Evolutionary conservation across 2,797 vertebrate genomes (phyloP), one percentile per base, ranked within the genome.

Genomic region (Helarctos malayanus): DNA sequence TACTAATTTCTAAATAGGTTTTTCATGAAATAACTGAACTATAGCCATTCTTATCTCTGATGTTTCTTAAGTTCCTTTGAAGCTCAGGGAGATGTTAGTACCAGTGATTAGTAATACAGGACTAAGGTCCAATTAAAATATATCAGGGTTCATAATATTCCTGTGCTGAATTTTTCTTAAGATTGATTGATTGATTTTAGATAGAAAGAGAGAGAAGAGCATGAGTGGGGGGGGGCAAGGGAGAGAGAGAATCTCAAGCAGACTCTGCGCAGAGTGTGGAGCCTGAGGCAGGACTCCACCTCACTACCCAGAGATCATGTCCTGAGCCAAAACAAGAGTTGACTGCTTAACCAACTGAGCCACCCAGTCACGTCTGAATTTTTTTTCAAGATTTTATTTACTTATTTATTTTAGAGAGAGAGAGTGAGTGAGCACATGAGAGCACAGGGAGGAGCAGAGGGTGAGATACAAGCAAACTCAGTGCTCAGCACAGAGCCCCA

Each of bases 21-120:
- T 25, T 85, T 89, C 29, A 76, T 56, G 88, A 84, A 91, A 65
- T 96, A 91, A 92, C 41, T 80, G 7, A 32, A 57, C 18, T 90
- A 35, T 68, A 59, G 16, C 56, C 21, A 90, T 91, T 92, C 76
- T 79, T 87, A 63, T 61, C 15, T 15, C 19, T 63, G 75, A 59
- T 75, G 45, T 86, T 93, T 94, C 54, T 25, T 76, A 41, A 71
- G 14, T 85, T 93, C 8, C 19, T 69, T 47, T 69, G 47, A 89
- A 79, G 14, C 59, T 89, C 38, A 89, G 75, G 59, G 35, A 95
- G 41, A 47, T 69, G 49, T 45, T 45, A 71, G 47, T 71, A 47
- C 7, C 23, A 91, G 79, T 21, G 85, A 57, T 93, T 78, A 95
- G 92, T 79, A 71, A 45, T 63, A 84, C 59, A 35, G 18, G 35